A percentile compares a stretch with the other conserved stretches of the same genome.
These are phyloP conservation scores for Drosophila dunni DNA, from an alignment of 1,140 invertebrate species.

Conservation along the genomic window DNA sequence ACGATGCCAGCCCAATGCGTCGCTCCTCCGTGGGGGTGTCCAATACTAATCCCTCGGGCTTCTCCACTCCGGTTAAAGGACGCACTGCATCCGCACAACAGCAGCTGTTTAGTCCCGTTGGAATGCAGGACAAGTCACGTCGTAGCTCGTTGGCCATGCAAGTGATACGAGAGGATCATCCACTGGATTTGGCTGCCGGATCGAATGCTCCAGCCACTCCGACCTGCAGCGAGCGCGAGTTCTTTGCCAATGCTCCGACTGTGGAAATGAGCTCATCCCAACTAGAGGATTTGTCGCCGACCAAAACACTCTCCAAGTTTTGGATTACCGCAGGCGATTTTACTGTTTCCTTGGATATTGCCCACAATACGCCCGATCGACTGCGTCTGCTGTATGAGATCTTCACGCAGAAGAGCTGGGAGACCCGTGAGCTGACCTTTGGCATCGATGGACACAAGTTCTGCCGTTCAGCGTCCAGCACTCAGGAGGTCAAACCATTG, in stretches of 20 bases:
- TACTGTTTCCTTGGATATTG: slow-evolving; percentile 63
- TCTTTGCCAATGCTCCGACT: slow-evolving; percentile 73
- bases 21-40: slow-evolving; percentile 19
- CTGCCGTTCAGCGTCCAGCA: background rate
- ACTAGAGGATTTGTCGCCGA: slow-evolving; percentile 23
- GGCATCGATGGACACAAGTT: slow-evolving; percentile 78
- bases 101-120: slow-evolving; percentile 64
- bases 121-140: slow-evolving; percentile 55
- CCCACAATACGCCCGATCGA: slow-evolving; percentile 55
- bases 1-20: slow-evolving; percentile 70
- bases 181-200: slow-evolving; percentile 53
- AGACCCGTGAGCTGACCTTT: slow-evolving; percentile 68
- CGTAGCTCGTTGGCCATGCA: slow-evolving; percentile 77
- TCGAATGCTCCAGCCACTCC: slow-evolving; percentile 47
- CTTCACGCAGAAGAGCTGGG: slow-evolving; percentile 73
- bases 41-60: slow-evolving; percentile 47
- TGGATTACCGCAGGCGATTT: slow-evolving; percentile 72
- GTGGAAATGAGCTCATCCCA: slow-evolving; percentile 61
- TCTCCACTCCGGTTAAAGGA: slow-evolving; percentile 71
- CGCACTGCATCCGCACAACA: slow-evolving; percentile 46
- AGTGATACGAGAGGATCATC: slow-evolving; percentile 76
- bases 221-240: slow-evolving; percentile 57
- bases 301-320: slow-evolving; percentile 59
- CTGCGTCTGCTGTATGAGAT: slow-evolving; percentile 72
- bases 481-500: background rate